Percentiles rank a stretch among this genome's conserved stretches.
Conservation (phyloP, 2,888 invertebrate genomes). For the Entomobrya proxima region DNA sequence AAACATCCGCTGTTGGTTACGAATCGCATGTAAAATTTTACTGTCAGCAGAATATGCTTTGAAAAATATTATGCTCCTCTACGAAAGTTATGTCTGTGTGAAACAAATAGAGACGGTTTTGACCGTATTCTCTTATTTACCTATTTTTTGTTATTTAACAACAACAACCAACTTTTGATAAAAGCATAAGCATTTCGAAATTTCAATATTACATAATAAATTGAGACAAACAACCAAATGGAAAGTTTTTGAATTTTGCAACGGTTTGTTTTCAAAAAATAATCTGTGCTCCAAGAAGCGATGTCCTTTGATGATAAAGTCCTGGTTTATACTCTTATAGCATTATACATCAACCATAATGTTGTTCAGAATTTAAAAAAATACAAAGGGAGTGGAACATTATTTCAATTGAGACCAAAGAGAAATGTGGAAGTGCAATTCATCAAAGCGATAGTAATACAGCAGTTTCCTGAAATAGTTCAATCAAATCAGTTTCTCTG, state of each 20-base stretch:
- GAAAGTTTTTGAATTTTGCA: conserved; percentile 24
- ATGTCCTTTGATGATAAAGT: neutral
- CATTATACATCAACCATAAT: no score
- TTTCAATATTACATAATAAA: conserved; percentile 11
- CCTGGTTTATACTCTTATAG: neutral
- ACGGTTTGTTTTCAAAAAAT: conserved; percentile 6
- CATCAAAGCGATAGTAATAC: no score
- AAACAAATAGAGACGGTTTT: neutral
- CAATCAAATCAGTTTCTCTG: neutral
- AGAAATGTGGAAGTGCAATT: no score
- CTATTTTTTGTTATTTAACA: neutral
- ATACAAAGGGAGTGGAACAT: no score
- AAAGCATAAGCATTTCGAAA: conserved; percentile 19
- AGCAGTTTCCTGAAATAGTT: neutral
- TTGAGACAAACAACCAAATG: conserved; percentile 2
- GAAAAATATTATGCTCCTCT: neutral
- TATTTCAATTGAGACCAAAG: no score
- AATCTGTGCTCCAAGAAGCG: neutral
- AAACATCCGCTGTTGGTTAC: conserved; percentile 45
- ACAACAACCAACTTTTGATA: neutral
- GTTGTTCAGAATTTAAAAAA: no score
- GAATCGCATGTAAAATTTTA: conserved; percentile 11
- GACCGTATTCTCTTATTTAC: neutral
- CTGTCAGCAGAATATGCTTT: conserved; percentile 14
- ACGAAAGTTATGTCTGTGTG: neutral